Percentiles rank a stretch among this genome's conserved stretches.
phyloP scores from a whole-genome alignment of 2,888 invertebrate genomes.

The Trissoscelio sp. region DNA sequence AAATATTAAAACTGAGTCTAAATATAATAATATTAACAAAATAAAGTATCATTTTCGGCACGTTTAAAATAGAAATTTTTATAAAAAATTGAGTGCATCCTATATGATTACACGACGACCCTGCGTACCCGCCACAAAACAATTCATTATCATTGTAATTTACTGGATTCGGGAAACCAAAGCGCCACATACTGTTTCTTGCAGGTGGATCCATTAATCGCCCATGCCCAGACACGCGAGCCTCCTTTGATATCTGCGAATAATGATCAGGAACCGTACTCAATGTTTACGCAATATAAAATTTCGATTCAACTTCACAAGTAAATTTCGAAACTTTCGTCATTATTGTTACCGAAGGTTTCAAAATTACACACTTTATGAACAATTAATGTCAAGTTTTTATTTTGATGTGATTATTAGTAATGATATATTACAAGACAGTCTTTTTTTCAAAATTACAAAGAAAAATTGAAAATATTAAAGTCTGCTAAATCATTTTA shows the following conservation, averaged over 20 bases:
- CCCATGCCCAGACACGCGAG: constrained; percentile 89
- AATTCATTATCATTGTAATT: constrained; percentile 98
- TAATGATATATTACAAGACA: not conserved
- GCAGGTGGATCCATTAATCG: constrained; percentile 96
- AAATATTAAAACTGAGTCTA: no score
- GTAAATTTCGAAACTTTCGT: not conserved
- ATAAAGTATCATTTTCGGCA: no score
- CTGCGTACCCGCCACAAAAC: constrained; percentile 95
- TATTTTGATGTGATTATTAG: not conserved
- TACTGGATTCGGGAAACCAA: constrained; percentile 96
- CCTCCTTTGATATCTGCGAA: constrained; percentile 62
- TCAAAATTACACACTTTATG: not conserved
- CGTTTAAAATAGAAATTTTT: no score
- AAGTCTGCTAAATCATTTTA: no score
- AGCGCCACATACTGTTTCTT: constrained; percentile 97
- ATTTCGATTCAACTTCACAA: not conserved
- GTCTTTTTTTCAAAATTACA: not conserved
- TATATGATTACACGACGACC: constrained; percentile 82
- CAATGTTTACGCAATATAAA: constrained; percentile 13
- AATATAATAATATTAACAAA: no score
- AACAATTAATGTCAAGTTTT: not conserved
- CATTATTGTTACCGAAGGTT: not conserved
- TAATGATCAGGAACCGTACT: constrained; percentile 4
- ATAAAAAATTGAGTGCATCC: no score
- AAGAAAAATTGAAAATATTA: no score